A percentile compares a stretch with the other conserved stretches of the same genome.
These are phyloP conservation scores for Troides aeacus DNA, from an alignment of 2,888 invertebrate genomes.

Conservation along the genomic window DNA sequence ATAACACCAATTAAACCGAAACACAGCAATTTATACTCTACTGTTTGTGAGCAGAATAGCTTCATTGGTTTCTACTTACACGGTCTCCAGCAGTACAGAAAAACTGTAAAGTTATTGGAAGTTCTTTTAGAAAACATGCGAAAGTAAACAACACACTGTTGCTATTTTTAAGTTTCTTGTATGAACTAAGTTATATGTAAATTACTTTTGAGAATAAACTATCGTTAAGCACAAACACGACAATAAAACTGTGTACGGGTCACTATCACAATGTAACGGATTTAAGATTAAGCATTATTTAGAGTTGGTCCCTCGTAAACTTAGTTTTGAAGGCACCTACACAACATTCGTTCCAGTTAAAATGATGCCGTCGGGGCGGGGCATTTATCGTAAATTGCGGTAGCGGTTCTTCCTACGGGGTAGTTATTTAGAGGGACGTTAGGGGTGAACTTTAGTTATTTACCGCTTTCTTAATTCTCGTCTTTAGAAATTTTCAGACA, in stretches of 20 bases:
- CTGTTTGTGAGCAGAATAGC: too few species aligned
- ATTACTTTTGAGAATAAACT: too few species aligned
- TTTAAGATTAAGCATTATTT: slow-evolving; percentile 16
- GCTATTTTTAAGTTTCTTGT: too few species aligned
- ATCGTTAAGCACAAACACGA: too few species aligned
- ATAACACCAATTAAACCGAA: too few species aligned
- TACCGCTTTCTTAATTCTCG: slow-evolving; percentile 26
- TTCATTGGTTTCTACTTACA: too few species aligned
- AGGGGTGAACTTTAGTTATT: slow-evolving; percentile 23
- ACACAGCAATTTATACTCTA: too few species aligned
- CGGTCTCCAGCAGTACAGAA: too few species aligned
- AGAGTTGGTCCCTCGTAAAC: slow-evolving; percentile 20
- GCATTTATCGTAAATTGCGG: slow-evolving; percentile 28
- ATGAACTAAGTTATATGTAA: too few species aligned
- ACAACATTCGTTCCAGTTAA: slow-evolving; percentile 14
- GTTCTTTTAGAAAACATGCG: too few species aligned
- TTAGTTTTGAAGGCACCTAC: slow-evolving; percentile 24
- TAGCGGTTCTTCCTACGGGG: slow-evolving; percentile 5
- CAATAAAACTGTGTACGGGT: neutral
- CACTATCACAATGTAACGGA: slow-evolving; percentile 11
- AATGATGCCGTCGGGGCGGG: slow-evolving; percentile 24
- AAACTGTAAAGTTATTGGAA: too few species aligned
- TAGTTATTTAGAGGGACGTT: slow-evolving; percentile 26
- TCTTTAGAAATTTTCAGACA: neutral
- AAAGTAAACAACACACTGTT: too few species aligned